Conservation (phyloP, 2,113 vertebrate genomes). For the Tringa solitaria region DNA sequence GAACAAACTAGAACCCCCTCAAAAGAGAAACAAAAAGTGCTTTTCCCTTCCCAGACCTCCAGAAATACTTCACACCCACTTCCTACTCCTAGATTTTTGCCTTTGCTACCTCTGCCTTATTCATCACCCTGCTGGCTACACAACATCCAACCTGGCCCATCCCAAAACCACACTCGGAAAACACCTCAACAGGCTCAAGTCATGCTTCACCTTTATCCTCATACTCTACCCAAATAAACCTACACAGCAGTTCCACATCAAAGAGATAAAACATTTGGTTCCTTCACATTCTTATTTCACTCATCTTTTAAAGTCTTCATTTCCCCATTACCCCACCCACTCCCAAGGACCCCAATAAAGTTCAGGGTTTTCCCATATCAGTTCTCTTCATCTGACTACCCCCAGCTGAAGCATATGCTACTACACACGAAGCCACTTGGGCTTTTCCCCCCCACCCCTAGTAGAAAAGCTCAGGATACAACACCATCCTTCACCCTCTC, state of each 20-base stretch:
- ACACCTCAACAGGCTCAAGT: neutral
- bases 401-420: neutral
- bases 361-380: neutral
- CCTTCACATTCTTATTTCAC: neutral
- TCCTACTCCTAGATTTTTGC: neutral
- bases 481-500: fast-evolving
- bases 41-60: neutral
- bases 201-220: neutral
- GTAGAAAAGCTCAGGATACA: neutral
- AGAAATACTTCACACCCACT: neutral
- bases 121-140: neutral
- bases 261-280: neutral
- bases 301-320: neutral
- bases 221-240: neutral
- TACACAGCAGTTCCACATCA: fast-evolving
- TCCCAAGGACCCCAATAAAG: fast-evolving
- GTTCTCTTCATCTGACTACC: neutral
- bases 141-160: fast-evolving
- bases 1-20: neutral
- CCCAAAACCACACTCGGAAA: neutral
- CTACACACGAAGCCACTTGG: fast-evolving
- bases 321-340: neutral
- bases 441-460: neutral
- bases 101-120: neutral
- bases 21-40: neutral